Evolutionary conservation across 1,140 invertebrate species (phyloP), one percentile per base, ranked within the genome.

Genomic region (Dendroctonus valens): DNA sequence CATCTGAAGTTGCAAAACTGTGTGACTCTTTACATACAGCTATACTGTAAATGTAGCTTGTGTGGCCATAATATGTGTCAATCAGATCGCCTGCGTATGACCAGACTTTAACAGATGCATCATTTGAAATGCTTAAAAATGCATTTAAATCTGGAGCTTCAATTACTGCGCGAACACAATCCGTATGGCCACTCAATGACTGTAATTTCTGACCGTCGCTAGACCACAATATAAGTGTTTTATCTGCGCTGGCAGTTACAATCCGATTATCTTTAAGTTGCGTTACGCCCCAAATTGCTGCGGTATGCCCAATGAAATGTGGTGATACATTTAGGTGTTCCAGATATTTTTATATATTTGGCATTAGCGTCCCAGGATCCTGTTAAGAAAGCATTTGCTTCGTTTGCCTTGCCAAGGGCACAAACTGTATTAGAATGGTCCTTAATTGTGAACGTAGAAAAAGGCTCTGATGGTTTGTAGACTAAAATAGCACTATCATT

Each of bases 361-460:
- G 90, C 92, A 9, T 91, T 92, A 68, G 84, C 85, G 76, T 98
- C 96, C 95, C 94, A 98, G 8, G 94, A 97, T 48, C 93, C 91
- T 74, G 89, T 93, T 12, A 89, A 74, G 75, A 91, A 82, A 12
- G 84, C 82, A 40, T 75, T 79, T 7, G 73, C 55, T 51, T 83
- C 81, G 54, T 81, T 81, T 5, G 86, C 85, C 63, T 81, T 76
- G 44, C 79, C 82, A 15, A 92, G 77, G 64, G 84, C 81, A 79
- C 89, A 91, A 0, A 93, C 87, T 46, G 90, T 90, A 75, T 90
- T 88, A 63, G 87, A 85, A 77, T 98, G 95, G 6, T 91, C 91
- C 68, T 86, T 85, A 5, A 97, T 81, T 44, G 83, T 87, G 11
- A 96, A 81, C 49, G 83, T 87, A 6, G 88, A 73, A 51, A 86